phyloP scores from a whole-genome alignment of 1,140 invertebrate species.

The Drosophila quadrilineata region DNA sequence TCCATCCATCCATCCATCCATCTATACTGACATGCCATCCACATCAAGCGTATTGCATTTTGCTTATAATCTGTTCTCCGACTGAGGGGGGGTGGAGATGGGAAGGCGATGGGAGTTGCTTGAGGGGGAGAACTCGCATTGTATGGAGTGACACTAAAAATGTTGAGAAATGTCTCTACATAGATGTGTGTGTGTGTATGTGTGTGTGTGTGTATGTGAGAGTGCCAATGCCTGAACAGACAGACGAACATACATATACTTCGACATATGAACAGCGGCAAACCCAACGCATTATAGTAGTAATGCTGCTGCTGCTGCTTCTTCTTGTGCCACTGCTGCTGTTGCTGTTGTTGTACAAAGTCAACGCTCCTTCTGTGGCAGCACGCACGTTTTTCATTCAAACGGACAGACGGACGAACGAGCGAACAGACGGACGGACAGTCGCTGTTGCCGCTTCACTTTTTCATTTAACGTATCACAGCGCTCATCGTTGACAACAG shows the following conservation, averaged over 20 bases:
- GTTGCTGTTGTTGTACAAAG: constrained; percentile 52
- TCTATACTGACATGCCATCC: no score
- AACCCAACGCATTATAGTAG: no score
- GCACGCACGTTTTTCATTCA: constrained; percentile 80
- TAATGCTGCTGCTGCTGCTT: no score
- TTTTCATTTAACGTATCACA: constrained; percentile 70
- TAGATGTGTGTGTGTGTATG: no score
- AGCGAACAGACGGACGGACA: no score
- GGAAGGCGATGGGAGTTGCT: constrained; percentile 6
- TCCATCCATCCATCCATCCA: constrained; percentile 48
- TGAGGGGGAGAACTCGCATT: constrained; percentile 50
- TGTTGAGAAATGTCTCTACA: constrained; percentile 78
- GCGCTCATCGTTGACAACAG: constrained; percentile 73
- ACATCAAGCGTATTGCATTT: constrained; percentile 73
- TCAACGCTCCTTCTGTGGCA: constrained; percentile 80
- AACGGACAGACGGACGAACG: no score
- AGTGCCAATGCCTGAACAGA: constrained; percentile 44
- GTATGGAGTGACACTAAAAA: constrained; percentile 79
- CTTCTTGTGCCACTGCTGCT: no score
- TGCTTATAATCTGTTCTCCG: constrained; percentile 61
- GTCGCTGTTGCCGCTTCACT: constrained; percentile 25
- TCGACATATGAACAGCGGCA: not conserved
- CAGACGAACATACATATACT: constrained; percentile 7
- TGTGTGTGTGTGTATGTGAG: no score
- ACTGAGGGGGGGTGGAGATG: constrained; percentile 9